Base-by-base conservation (phyloP, 2,888 invertebrate genomes). In the Diarsia mendica region DNA sequence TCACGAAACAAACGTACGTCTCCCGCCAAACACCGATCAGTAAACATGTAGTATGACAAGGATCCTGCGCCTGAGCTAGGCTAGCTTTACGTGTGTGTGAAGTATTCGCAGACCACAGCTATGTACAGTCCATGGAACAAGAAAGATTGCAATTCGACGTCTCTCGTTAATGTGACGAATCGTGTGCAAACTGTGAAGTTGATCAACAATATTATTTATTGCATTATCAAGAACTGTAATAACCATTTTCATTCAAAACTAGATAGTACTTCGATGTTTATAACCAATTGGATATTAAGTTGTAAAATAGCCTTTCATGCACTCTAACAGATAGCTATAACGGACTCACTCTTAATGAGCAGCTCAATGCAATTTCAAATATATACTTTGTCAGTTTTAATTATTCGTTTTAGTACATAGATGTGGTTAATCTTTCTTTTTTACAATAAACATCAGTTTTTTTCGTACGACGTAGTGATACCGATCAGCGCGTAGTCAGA, bases 231-330 rank as follows among this genome's bases (percentile, higher is more conserved):
- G 44, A 69, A 28, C n/a, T n/a, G 13, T 20, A 55, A 53, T 53
- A 68, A 65, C 13, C 20, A 53, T 53, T 61, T 71, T 23, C 9
- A 64, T 51, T 51, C n/a, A 48, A 48, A 67, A 64, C 44, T 70
- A 58, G 48, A 61, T 44, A 72, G 20, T 81, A 63, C 9, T 67
- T 67, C 28, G 28, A 33, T 67, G 18, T 75, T 28, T 48, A 10
- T 64, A 72, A 55, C 13, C 61, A 44, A 70, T 64, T 75, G 23
- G n/a, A 55, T 51, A 64, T 48, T 46, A 66, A 44, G 53, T 73
- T 80, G 80, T 78, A 63, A 75, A 64, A 61, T 64, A 80, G 18
- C 44, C 18, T 67, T 55, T 67, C 44, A 46, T 53, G 64, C 13
- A 33, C 28, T 39, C n/a, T 39, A 44, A 4, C 20, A 53, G 67